These are phyloP conservation scores for Pocota personata DNA, from an alignment of 2,888 invertebrate species.

Conservation along the genomic window DNA sequence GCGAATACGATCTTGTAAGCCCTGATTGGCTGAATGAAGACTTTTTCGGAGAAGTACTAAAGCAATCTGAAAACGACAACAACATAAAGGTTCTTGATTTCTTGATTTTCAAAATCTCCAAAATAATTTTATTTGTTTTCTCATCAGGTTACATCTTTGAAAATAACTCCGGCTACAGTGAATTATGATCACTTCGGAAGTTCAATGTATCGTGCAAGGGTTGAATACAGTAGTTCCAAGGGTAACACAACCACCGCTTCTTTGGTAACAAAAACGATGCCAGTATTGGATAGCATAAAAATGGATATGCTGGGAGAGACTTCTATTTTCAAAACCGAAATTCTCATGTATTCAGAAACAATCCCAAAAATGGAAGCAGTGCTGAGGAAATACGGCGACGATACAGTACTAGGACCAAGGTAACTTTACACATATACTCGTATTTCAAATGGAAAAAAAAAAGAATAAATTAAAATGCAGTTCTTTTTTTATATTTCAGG, in stretches of 20 bases:
- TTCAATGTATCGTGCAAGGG: constrained; percentile 74
- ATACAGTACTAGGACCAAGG: constrained; percentile 74
- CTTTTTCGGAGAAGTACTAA: constrained; percentile 22
- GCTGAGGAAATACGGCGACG: constrained; percentile 75
- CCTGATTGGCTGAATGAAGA: constrained; percentile 29
- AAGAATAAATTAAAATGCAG: background rate
- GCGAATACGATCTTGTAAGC: constrained; percentile 20
- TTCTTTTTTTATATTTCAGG: constrained; percentile 8
- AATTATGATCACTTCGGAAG: constrained; percentile 76
- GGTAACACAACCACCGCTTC: constrained; percentile 57
- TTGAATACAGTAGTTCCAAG: constrained; percentile 29
- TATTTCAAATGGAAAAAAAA: background rate
- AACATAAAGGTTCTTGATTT: constrained; percentile 11
- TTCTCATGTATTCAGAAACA: constrained; percentile 77
- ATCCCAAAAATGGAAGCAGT: constrained; percentile 77
- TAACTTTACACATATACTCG: constrained; percentile 45
- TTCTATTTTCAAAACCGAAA: constrained; percentile 77
- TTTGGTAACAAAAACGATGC: constrained; percentile 78
- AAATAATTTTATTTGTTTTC: background rate
- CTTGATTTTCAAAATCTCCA: background rate
- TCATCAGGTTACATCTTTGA: constrained; percentile 40
- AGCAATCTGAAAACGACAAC: constrained; percentile 7
- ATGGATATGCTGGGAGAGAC: constrained; percentile 75
- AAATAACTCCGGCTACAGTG: constrained; percentile 70
- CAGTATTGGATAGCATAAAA: constrained; percentile 76